Percentiles rank a stretch among this genome's conserved stretches.
These are phyloP conservation scores for Nymphalis polychloros DNA, from an alignment of 2,888 invertebrate species.

Conservation along the genomic window DNA sequence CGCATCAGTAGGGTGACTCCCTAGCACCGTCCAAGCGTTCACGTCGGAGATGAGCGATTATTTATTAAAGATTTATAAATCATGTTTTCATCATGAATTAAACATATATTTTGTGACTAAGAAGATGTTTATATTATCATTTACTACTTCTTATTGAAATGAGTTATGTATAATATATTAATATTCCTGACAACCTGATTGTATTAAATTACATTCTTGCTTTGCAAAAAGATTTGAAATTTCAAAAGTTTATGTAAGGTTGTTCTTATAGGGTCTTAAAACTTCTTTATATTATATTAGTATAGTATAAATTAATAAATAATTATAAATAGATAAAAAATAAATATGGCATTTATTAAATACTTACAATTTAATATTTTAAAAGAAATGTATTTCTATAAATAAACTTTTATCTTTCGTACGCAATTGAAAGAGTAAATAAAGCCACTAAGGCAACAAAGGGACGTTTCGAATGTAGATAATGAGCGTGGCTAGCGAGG, in stretches of 20 bases:
- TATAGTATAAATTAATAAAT: background rate
- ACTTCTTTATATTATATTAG: background rate
- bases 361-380: constrained; percentile 6
- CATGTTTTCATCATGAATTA: constrained; percentile 25
- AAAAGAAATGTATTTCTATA: constrained; percentile 21
- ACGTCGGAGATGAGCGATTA: constrained; percentile 62
- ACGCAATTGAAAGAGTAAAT: constrained; percentile 58
- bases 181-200: no score
- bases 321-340: background rate
- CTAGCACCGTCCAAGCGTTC: constrained; percentile 51
- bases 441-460: constrained; percentile 75
- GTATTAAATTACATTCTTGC: no score
- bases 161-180: no score
- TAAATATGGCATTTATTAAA: background rate
- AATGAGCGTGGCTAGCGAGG: constrained; percentile 74
- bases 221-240: no score
- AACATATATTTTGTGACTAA: constrained; percentile 8
- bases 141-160: no score
- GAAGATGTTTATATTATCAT: background rate
- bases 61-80: constrained; percentile 34
- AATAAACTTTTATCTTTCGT: constrained; percentile 30
- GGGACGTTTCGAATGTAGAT: constrained; percentile 71
- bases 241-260: no score
- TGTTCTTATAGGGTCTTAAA: no score
- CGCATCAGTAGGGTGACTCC: constrained; percentile 65